phyloP scores from a whole-genome alignment of 1,140 invertebrate genomes.

The Rhagoletis zephyria region DNA sequence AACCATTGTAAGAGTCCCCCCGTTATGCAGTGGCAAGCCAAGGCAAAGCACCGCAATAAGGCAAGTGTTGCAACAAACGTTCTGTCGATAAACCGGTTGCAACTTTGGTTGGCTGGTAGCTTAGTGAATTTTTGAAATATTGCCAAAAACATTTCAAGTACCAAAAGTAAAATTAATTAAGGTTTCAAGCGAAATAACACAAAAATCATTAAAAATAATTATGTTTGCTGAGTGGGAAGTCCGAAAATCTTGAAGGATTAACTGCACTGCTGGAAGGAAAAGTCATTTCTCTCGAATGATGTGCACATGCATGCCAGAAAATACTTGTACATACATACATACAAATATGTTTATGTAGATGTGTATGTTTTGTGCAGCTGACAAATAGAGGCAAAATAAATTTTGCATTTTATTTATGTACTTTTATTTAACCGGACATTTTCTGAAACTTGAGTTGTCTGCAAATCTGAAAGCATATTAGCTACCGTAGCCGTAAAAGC shows the following conservation, averaged over 20 bases:
- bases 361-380: neutral
- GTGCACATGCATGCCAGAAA: neutral
- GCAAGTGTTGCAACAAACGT: neutral
- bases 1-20: neutral
- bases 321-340: neutral
- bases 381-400: neutral
- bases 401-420: neutral
- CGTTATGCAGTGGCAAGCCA: neutral
- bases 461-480: neutral
- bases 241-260: constrained; percentile 43
- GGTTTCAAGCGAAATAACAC: constrained; percentile 18
- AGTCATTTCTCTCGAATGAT: neutral
- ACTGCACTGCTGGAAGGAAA: constrained; percentile 46
- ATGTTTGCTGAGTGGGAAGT: constrained; percentile 32
- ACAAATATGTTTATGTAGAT: neutral
- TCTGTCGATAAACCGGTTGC: neutral
- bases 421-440: neutral
- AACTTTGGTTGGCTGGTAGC: neutral
- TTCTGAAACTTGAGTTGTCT: neutral
- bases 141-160: constrained; percentile 41
- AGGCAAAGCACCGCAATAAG: neutral
- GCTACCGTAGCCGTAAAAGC: neutral
- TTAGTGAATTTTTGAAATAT: constrained; percentile 44
- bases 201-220: constrained; percentile 47
- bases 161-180: constrained; percentile 48